Conservation (phyloP, 2,888 invertebrate species). For the Eupithecia dodoneata region DNA sequence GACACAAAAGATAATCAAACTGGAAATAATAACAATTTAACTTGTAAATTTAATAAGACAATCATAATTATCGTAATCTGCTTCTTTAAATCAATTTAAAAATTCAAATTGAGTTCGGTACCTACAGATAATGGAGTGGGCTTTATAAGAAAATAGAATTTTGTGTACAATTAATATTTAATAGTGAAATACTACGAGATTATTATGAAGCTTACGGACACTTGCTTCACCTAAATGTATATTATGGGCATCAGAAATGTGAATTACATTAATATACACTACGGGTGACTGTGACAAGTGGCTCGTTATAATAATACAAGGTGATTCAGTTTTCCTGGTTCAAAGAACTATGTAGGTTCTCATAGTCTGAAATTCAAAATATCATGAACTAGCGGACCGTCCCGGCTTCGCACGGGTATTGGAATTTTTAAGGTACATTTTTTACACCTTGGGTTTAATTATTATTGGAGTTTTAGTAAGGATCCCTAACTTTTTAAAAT, state of each 20-base stretch:
- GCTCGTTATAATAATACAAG: constrained; percentile 52
- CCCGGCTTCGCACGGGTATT: no score
- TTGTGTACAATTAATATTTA: constrained; percentile 58
- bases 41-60: constrained; percentile 27
- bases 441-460: no score
- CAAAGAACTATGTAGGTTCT: not conserved
- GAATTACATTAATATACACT: constrained; percentile 71
- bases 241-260: constrained; percentile 57
- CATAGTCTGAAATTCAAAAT: no score
- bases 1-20: constrained; percentile 13
- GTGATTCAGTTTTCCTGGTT: constrained; percentile 5
- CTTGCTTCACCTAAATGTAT: constrained; percentile 44
- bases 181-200: constrained; percentile 63
- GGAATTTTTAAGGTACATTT: no score
- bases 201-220: constrained; percentile 56
- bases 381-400: no score
- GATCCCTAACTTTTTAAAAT: no score
- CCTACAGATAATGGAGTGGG: constrained; percentile 44
- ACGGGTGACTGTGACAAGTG: constrained; percentile 66
- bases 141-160: constrained; percentile 47
- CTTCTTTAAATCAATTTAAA: constrained; percentile 41
- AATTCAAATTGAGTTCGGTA: constrained; percentile 50
- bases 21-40: constrained; percentile 21
- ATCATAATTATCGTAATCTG: constrained; percentile 29
- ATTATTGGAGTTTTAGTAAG: no score